These are phyloP conservation scores for Cecidostiba fungosa DNA, from an alignment of 2,888 invertebrate genomes.

Conservation along the genomic window DNA sequence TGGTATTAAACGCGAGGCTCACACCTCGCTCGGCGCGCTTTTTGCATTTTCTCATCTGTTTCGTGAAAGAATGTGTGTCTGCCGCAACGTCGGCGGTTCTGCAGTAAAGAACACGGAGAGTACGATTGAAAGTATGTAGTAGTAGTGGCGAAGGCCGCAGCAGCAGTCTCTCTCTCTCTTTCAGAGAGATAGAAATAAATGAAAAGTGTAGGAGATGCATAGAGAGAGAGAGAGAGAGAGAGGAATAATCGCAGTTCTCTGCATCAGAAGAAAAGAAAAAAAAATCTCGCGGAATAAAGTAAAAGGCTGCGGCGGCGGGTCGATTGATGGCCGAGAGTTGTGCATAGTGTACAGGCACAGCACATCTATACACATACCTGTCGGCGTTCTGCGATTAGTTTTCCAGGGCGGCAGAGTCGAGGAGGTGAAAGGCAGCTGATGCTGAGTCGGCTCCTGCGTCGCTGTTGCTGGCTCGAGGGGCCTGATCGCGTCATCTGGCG, in stretches of 20 bases:
- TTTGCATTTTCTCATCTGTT: slow-evolving; percentile 26
- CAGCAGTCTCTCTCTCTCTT: background rate
- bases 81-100: background rate
- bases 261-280: background rate
- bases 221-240: background rate
- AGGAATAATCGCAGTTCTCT: background rate
- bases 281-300: slow-evolving; percentile 17
- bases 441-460: slow-evolving; percentile 44
- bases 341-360: background rate
- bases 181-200: slow-evolving; percentile 1
- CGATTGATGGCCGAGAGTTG: slow-evolving; percentile 12
- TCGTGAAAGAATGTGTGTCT: slow-evolving; percentile 24
- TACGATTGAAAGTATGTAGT: slow-evolving; percentile 18
- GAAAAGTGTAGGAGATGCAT: slow-evolving; percentile 3
- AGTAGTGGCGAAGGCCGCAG: background rate
- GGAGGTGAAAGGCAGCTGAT: slow-evolving; percentile 71
- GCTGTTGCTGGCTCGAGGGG: slow-evolving; percentile 69
- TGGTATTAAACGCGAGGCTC: slow-evolving; percentile 1
- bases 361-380: slow-evolving; percentile 69
- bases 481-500: slow-evolving; percentile 63
- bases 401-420: slow-evolving; percentile 79
- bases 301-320: slow-evolving; percentile 7
- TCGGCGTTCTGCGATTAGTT: slow-evolving; percentile 75
- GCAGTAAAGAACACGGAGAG: background rate
- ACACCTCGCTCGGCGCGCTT: slow-evolving; percentile 19